Evolutionary conservation across 1,140 invertebrate species (phyloP), one percentile per base, ranked within the genome.

Genomic region (Aethina tumida): DNA sequence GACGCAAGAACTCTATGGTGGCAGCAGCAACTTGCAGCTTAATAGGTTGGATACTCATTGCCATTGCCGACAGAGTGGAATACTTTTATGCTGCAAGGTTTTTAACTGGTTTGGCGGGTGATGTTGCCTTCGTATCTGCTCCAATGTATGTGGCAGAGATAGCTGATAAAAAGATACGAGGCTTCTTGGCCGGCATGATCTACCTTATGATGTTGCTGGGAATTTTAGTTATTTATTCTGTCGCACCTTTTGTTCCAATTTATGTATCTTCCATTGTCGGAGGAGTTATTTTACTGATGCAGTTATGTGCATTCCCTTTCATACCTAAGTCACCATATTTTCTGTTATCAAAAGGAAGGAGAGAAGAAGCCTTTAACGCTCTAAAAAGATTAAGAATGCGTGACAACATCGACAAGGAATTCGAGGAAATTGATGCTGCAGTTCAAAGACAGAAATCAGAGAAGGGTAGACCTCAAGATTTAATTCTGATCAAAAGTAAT

Each of bases 1-100:
- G 83, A 2, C 56, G 81, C 2, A 81, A 77, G 50, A 53, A 53
- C 12, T 68, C 74, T 0, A 67, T 82, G 6, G 54, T 79, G 4
- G 28, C 72, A 1, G 60, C 74, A 0, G 60, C 71, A 0, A 17
- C 70, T 0, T 73, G 75, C 0, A 81, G 75, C 47, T 41, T 77
- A 0, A 1, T 72, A 2, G 75, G 77, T 4, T 84, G 79, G 77
- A 21, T 63, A 1, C 41, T 75, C 1, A 76, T 82, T 14, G 53
- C 67, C 3, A 50, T 67, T 19, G 60, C 69, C 6, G 46, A 45
- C 3, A 50, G 41, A 8, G 52, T 68, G 0, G 56, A 56, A 50
- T 44, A 67, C 27, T 43, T 74, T 24, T 73, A 69, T 41, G 27
- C 68, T 1, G 77, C 75, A 0, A 58, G 58, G 34, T 58, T 56